Evolutionary conservation across 2,113 vertebrate genomes (phyloP), one percentile per base, ranked within the genome.

Genomic region (Rhinogobius similis): DNA sequence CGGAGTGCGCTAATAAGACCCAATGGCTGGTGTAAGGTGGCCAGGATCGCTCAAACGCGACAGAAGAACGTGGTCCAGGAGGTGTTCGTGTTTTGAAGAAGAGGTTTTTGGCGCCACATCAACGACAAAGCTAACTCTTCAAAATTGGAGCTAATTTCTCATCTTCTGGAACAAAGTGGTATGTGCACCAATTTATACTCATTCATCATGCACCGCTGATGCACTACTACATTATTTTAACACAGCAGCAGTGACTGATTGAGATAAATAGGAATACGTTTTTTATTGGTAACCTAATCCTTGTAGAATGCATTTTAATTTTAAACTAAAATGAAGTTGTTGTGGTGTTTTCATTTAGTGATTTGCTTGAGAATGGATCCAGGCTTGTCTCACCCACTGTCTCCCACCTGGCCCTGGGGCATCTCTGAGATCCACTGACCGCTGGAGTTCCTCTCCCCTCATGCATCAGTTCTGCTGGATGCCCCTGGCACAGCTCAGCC

Each of bases 381-480:
- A 77, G 61, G 67, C 70, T 53, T 62, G 70, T 82, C 75, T 83
- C 87, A 83, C 78, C 88, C 88, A 85, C 76, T 79, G 32, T 82
- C 82, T 75, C 75, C 84, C 83, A 86, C 87, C 86, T 81, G 75
- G 77, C 78, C 7, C 82, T 26, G 74, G 81, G 85, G 71, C 82
- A 65, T 78, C 72, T 67, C 73, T 53, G 82, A 73, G 85, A 85
- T 67, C 84, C 76, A 44, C 73, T 91, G 86, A 89, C 81, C 67
- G 32, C 78, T 68, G 76, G 84, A 86, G 77, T 67, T 55, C 70
- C 82, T 86, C 76, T 73, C 79, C 86, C 85, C 83, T 87, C 86
- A 89, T 96, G 93, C 91, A 93, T 93, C 85, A 81, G 88, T 90
- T 75, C 73, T 74, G 86, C 84, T 91, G 93, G 93, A 83, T 71